phyloP scores from a whole-genome alignment of 2,888 invertebrate species.

The Sylvicola fuscatus region DNA sequence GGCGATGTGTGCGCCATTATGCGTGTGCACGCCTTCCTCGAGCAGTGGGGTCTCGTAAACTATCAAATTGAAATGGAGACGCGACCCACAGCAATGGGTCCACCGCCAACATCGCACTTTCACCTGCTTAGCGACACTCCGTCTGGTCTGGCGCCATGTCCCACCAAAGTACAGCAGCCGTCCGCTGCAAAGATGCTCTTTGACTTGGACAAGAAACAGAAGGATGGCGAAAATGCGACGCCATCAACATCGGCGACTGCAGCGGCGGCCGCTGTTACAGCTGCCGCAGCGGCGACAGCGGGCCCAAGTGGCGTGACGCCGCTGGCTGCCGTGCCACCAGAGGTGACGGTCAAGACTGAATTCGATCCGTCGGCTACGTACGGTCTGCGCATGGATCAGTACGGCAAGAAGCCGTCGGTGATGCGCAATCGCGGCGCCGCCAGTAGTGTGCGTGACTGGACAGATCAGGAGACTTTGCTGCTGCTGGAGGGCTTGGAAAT shows the following conservation, averaged over 20 bases:
- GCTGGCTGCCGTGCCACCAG: no score
- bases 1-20: conserved; percentile 99
- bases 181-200: conserved; percentile 49
- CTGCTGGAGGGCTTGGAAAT: conserved; percentile 90
- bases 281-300: no score
- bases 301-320: conserved; percentile 2
- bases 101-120: conserved; percentile 98
- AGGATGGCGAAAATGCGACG: conserved; percentile 12
- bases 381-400: conserved; percentile 79
- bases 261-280: no score
- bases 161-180: conserved; percentile 61
- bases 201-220: conserved; percentile 43
- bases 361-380: conserved; percentile 36
- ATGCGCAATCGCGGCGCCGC: conserved; percentile 57
- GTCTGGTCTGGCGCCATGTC: conserved; percentile 83
- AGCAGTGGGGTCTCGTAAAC: conserved; percentile 98
- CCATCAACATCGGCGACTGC: conserved; percentile 30
- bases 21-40: conserved; percentile 95
- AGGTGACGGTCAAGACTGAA: conserved; percentile 19
- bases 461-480: conserved; percentile 92
- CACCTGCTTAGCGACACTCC: conserved; percentile 97
- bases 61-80: conserved; percentile 93
- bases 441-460: conserved; percentile 81
- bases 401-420: conserved; percentile 57
- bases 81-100: conserved; percentile 94